Evolutionary conservation across 2,888 invertebrate genomes (phyloP), one percentile per base, ranked within the genome.

Genomic region (Polydrusus cervinus): DNA sequence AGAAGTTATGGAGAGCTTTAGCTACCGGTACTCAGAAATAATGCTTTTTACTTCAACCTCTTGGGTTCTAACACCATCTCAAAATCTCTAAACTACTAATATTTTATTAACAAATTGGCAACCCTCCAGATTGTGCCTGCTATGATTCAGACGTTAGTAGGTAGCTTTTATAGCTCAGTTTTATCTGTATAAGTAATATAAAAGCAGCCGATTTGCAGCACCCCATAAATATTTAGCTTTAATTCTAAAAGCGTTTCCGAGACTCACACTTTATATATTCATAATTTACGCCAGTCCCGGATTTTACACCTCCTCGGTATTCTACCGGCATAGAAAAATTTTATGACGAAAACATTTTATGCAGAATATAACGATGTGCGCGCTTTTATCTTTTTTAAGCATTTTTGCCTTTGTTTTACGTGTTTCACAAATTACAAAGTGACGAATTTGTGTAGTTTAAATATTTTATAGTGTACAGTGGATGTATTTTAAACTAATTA

Each of bases 221-320:
- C 85, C 83, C 86, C 87, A 87, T 87, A 87, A 87, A 87, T 87
- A 87, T 87, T 87, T 87, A 87, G 86, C 85, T 86, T 84, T 86
- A 86, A 87, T 87, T 87, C 86, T 87, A 85, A 86, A 86, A 87
- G 87, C 86, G 87, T 84, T 87, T 86, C 86, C 86, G 86, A 83
- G 84, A 84, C 83, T 83, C 83, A 85, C 85, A 84, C 84, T 86
- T 85, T 86, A 86, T 86, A 84, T 86, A 86, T 86, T 85, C 85
- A 85, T 85, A 85, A 84, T 83, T 84, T 83, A 82, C 80, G 79
- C 81, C 74, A n/a, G 34, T 53, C 64, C 71, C 70, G 75, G 71
- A 71, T 71, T 71, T 71, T 68, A 68, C 74, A 74, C 74, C 74
- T 74, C 67, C 74, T 74, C 74, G 74, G 68, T 74, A 68, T 69